phyloP scores from a whole-genome alignment of 2,113 vertebrate species.

The Nanorana parkeri region DNA sequence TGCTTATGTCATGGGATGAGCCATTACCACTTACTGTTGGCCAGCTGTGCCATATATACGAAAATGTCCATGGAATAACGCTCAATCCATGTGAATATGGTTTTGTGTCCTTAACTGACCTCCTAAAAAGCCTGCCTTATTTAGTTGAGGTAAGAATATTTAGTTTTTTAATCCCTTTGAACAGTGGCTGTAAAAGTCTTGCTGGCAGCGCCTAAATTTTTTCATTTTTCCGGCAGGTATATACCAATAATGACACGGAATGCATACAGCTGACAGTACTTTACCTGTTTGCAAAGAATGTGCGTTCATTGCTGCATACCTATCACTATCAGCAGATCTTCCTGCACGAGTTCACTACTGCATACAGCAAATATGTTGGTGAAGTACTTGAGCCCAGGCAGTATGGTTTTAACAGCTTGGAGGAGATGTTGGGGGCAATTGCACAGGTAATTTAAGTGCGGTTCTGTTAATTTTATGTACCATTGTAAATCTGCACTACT shows the following conservation, averaged over 20 bases:
- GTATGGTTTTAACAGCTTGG: conserved; percentile 83
- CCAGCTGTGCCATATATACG: conserved; percentile 81
- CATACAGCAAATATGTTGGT: conserved; percentile 90
- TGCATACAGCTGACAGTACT: conserved; percentile 87
- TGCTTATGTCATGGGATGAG: conserved; percentile 92
- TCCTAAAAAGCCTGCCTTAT: conserved; percentile 93
- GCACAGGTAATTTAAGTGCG: conserved; percentile 80
- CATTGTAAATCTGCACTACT: no score
- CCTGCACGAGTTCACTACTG: conserved; percentile 87
- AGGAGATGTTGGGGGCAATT: conserved; percentile 90
- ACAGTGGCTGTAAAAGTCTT: not conserved
- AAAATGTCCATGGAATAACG: conserved; percentile 67
- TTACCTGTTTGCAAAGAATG: conserved; percentile 91
- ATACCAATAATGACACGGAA: conserved; percentile 75
- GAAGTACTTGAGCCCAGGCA: conserved; percentile 80
- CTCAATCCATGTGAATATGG: conserved; percentile 98
- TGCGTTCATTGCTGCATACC: conserved; percentile 90
- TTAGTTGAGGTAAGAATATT: conserved; percentile 83
- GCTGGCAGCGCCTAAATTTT: not conserved
- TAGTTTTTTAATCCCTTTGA: not conserved
- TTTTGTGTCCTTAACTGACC: conserved; percentile 90
- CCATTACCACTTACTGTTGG: conserved; percentile 76
- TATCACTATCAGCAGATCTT: conserved; percentile 99
- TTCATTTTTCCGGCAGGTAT: conserved; percentile 73
- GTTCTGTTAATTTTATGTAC: no score